Base-by-base conservation (phyloP, 2,888 invertebrate genomes). In the Caenorhabditis plicata region DNA sequence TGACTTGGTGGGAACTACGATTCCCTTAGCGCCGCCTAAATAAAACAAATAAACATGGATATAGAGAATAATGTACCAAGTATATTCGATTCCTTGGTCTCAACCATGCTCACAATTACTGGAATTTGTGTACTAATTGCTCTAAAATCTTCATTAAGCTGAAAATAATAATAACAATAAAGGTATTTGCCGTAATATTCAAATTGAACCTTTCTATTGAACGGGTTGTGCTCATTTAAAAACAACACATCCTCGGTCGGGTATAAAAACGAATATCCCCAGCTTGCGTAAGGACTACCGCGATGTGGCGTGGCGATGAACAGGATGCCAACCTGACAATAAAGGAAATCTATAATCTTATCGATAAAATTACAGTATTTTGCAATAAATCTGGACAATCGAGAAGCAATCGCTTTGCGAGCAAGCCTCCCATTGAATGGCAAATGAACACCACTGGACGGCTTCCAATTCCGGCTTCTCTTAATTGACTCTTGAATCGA, bases 221-320 rank as follows among this genome's bases (percentile, higher is more conserved):
- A 39, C 31, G 46, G 64, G 46, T 68, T 75, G 15, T 64, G 69
- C 46, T 64, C 64, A 17, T 56, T 55, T 9, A 78, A 54, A 41
- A 78, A 46, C 31, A 61, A 39, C 0, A 77, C 68, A 51, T 78
- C 78, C 25, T 71, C 69, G 19, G 76, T 65, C 17, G 76, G 72
- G 15, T 68, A 53, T n/a, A 75, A 50, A 39, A 74, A 48, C 8
- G 58, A 49, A 29, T 66, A 70, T 9, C 67, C 60, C 64, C 68
- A 74, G n/a, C 57, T 52, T 13, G 75, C 76, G 4, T 78, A 63
- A 1, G 77, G 76, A 39, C 65, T 69, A 13, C 78, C 78, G 22
- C 61, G 61, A 35, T 78, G 76, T 7, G 78, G 78, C 17, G 75
- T 75, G 4, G 76, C 76, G 39, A 78, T 75, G 55, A 78, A 78